Evolutionary conservation across 2,113 vertebrate genomes (phyloP), one percentile per base, ranked within the genome.

Genomic region (Bujurquina vittata): DNA sequence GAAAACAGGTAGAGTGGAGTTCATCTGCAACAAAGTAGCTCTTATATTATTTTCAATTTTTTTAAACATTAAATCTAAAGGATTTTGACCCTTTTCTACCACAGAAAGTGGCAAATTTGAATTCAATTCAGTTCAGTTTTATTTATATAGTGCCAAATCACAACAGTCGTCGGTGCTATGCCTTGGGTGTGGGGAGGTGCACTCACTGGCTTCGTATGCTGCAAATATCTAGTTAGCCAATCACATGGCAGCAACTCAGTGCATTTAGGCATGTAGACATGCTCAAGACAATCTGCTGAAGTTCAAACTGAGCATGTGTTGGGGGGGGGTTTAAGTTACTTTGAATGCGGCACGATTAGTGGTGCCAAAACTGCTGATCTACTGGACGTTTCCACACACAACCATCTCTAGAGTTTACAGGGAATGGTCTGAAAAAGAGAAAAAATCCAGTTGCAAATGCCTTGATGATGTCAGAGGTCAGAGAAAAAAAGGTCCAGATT

Each of bases 201-300:
- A 58, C 12, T 52, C 56, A 4, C 54, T 35, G 22, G 62, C 0
- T 65, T 65, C 35, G 43, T 37, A 37, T 37, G 23, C 35, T 65
- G 7, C 12, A 46, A 46, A 46, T 14, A 46, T 14, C 43, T 43
- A 43, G 4, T 43, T 3, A 43, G 40, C 11, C 10, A 43, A 14
- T 14, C 11, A 14, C 40, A 43, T 43, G 22, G 62, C 37, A 43
- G 62, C 37, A 43, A 23, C 62, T 65, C n/a, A 3, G 10, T 43
- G 11, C 10, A 40, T 11, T 40, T 40, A 0, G n/a, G 62, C 35
- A 43, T 65, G 40, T 0, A 43, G 37, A 43, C 22, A 43, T n/a
- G 12, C 35, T 63, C n/a, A 40, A 43, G 37, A 8, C 37, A 0
- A 0, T 12, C 62, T 65, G 62, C 62, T 43, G 62, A 65, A 10